Conservation (phyloP, 2,888 invertebrate species). For the Drosophila paucipuncta region DNA sequence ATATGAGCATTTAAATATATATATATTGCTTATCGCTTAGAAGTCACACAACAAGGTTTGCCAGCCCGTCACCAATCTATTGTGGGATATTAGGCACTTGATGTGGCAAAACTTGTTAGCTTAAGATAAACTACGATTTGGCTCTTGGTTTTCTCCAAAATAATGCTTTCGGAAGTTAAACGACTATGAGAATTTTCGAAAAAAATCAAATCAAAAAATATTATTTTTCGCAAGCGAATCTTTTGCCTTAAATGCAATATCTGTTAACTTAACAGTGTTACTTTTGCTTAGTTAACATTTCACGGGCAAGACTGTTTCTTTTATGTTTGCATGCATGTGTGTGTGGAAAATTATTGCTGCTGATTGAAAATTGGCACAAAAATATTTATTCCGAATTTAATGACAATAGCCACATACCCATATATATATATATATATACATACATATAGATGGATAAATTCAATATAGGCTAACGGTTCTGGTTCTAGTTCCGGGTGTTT, state of each 20-base stretch:
- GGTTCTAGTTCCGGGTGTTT: neutral
- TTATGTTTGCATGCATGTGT: neutral
- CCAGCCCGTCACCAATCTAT: neutral
- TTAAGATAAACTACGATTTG: neutral
- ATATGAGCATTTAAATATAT: constrained; percentile 1
- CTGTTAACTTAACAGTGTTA: constrained; percentile 9
- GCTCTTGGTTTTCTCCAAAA: neutral
- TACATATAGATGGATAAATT: neutral
- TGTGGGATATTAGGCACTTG: constrained; percentile 10
- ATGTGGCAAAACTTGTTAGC: neutral
- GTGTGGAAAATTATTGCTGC: neutral
- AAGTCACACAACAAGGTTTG: constrained; percentile 8
- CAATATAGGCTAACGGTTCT: neutral
- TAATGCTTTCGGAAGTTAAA: neutral
- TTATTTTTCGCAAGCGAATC: neutral
- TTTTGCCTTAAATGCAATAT: neutral
- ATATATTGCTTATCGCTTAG: constrained; percentile 19
- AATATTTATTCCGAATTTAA: neutral
- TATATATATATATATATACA: neutral
- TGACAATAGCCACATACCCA: neutral
- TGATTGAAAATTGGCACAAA: no score
- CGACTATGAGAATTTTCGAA: neutral
- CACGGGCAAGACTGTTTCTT: neutral
- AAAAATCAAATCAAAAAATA: neutral
- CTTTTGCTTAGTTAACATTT: neutral